Evolutionary conservation across 2,888 invertebrate species (phyloP), one percentile per base, ranked within the genome.

Genomic region (Pheosia gnoma): DNA sequence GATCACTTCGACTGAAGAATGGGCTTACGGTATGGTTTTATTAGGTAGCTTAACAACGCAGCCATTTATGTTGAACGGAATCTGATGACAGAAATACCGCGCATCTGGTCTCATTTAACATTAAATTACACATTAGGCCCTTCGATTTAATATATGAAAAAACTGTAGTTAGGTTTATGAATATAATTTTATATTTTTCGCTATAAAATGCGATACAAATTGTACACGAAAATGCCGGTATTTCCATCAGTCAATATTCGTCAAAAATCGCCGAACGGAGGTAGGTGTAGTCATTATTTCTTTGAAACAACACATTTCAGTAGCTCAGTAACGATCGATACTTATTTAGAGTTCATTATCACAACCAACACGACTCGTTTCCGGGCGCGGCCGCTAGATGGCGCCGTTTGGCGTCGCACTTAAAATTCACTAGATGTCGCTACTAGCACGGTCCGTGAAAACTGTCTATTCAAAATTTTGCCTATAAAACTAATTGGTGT

Each of bases 1-100:
- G 92, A 92, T 92, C 92, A 91, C 81, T 84, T 81, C 74, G 74
- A 75, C 76, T 83, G 79, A 84, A 86, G 84, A 82, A 75, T 66
- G 82, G 85, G 81, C 87, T 61, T 70, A 61, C 60, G 66, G 67
- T 66, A 71, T 69, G 62, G 66, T 62, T 67, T 63, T 63, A 58
- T 70, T 62, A 60, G 67, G 62, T 63, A 66, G 66, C 25, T 25
- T 1, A 25, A 25, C 25, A 47, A 54, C 57, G 74, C 63, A 67
- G 69, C 70, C 70, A 65, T 66, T 66, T 66, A 66, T 59, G 65
- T 61, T 65, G 67, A 68, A 62, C 64, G 54, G 57, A 58, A 63
- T 63, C 68, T 54, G 68, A 11, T 61, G 53, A 60, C 56, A 73
- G 86, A 75, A 85, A 86, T 84, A 90, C 88, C 88, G 71, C 45